These are phyloP conservation scores for Drosophila obscura DNA, from an alignment of 1,140 invertebrate genomes.

Conservation along the genomic window DNA sequence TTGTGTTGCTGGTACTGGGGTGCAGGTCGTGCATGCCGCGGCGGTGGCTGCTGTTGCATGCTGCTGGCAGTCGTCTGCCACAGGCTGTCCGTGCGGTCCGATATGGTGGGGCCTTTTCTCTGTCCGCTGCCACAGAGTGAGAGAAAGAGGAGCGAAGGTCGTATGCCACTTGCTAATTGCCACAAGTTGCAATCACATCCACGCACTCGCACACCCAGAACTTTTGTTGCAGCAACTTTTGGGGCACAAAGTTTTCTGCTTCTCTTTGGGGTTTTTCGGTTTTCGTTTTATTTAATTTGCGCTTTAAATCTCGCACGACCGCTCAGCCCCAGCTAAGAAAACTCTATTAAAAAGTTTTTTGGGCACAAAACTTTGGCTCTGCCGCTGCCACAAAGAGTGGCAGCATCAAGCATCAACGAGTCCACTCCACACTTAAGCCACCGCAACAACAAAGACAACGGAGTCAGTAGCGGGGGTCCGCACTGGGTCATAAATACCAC, in stretches of 20 bases:
- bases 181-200: slow-evolving; percentile 34
- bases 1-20: slow-evolving; percentile 44
- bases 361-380: slow-evolving; percentile 36
- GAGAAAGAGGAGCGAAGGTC: slow-evolving; percentile 5
- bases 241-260: slow-evolving; percentile 5
- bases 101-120: slow-evolving; percentile 67
- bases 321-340: slow-evolving; percentile 23
- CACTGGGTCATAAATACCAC: slow-evolving; percentile 1
- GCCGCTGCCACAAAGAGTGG: background rate
- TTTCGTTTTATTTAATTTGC: slow-evolving; percentile 65
- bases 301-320: slow-evolving; percentile 47
- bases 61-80: slow-evolving; percentile 77
- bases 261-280: slow-evolving; percentile 1
- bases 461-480: background rate
- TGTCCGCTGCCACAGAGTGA: background rate
- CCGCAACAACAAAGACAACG: slow-evolving; percentile 42
- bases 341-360: slow-evolving; percentile 68
- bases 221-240: slow-evolving; percentile 19
- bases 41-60: slow-evolving; percentile 59
- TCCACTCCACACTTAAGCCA: slow-evolving; percentile 47
- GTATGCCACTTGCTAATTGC: slow-evolving; percentile 50
- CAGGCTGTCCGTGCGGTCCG: slow-evolving; percentile 78
- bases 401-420: background rate
- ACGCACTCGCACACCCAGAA: slow-evolving; percentile 18
- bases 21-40: slow-evolving; percentile 58